Evolutionary conservation across 2,113 vertebrate genomes (phyloP), one percentile per base, ranked within the genome.

Genomic region (Atractosteus spatula): DNA sequence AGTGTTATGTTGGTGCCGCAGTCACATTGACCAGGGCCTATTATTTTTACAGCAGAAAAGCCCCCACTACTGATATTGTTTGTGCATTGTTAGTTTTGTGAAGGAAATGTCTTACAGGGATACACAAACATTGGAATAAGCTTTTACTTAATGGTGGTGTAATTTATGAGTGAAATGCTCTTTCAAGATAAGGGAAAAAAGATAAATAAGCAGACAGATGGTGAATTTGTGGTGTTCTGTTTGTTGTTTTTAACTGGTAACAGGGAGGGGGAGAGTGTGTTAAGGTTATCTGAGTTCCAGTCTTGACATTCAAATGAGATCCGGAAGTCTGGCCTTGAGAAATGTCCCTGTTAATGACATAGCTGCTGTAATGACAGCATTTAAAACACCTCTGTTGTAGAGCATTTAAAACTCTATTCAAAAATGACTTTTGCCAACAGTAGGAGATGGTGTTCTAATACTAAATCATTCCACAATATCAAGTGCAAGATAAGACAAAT

Each of bases 221-320:
- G 73, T 4, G 73, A 74, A 73, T 54, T 79, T 84, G 62, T 77
- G 69, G 74, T 51, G 10, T 51, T 51, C 74, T 80, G 74, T 83
- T 78, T 88, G 86, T 91, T 89, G 89, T 83, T 83, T 86, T 91
- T 91, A 83, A 29, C 29, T 29, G 29, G 29, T 29, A 2, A 29
- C 29, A 29, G 80, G 72, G 77, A 41, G 59, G 72, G 81, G 76
- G 74, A 79, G 75, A 81, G 77, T 76, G 79, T 72, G 11, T 4
- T 59, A 51, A 29, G 47, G 47, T n/a, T 59, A n/a, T 11, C 56
- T 14, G 8, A 59, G 7, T 59, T 59, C 56, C 56, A 59, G 12
- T n/a, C n/a, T 12, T 4, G 56, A 51, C 47, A 51, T 59, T n/a
- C 56, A 59, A 59, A 59, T 14, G 13, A n/a, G 56, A 59, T 59